Conservation (phyloP, 2,888 invertebrate genomes). For the Zonitis immaculata region DNA sequence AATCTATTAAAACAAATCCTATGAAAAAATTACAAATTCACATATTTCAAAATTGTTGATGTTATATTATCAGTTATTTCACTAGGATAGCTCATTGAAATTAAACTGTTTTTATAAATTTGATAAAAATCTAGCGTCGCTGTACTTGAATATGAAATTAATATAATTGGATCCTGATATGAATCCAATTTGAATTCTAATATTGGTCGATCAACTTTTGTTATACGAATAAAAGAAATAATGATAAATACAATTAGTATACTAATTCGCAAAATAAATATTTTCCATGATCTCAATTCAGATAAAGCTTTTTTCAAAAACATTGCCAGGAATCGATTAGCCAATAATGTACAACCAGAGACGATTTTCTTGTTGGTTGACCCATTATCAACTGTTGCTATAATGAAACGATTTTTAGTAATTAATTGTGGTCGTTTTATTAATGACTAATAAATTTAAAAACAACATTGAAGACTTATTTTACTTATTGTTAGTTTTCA, state of each 20-base stretch:
- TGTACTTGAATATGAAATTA: too few relatives aligned
- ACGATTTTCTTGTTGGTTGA: too few relatives aligned
- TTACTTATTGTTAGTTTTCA: too few relatives aligned
- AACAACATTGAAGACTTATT: too few relatives aligned
- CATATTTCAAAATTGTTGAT: too few relatives aligned
- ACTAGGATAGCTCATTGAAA: too few relatives aligned
- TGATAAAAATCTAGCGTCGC: slow-evolving; percentile 22
- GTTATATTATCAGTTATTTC: too few relatives aligned
- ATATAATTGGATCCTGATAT: slow-evolving; percentile 43
- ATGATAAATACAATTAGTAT: slow-evolving; percentile 64
- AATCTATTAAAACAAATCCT: too few relatives aligned
- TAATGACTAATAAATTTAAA: too few relatives aligned
- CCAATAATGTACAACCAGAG: slow-evolving; percentile 29
- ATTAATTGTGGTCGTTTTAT: too few relatives aligned
- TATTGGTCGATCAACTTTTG: slow-evolving; percentile 53
- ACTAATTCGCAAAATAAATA: slow-evolving; percentile 61
- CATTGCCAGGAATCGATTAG: slow-evolving; percentile 46
- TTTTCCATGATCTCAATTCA: slow-evolving; percentile 61
- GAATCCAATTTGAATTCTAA: slow-evolving; percentile 54
- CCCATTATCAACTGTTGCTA: slow-evolving; percentile 32
- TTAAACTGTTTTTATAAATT: slow-evolving; percentile 36
- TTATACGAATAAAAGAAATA: slow-evolving; percentile 59
- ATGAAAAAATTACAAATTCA: too few relatives aligned
- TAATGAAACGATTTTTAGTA: not conserved
- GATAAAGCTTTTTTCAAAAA: slow-evolving; percentile 44